A percentile compares a stretch with the other conserved stretches of the same genome.
Evolutionary conservation across 2,888 invertebrate genomes (phyloP).

Genomic region (Phalangium opilio): DNA sequence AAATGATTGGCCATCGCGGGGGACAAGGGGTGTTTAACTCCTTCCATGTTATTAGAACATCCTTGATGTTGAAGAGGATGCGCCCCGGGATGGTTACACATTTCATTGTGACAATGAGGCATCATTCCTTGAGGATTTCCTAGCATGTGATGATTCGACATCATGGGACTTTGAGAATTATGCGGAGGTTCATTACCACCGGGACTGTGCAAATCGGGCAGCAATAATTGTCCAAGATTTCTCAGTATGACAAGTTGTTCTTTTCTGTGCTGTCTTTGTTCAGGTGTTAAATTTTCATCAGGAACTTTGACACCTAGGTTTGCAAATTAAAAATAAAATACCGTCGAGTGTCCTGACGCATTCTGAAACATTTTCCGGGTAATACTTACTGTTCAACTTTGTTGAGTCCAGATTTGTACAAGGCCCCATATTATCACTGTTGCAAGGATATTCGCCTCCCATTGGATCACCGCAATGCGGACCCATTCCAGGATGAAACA

Average conservation of each 20-base stretch:
- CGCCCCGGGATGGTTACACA: conserved; percentile 19
- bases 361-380: too few relatives aligned
- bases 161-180: conserved; percentile 2
- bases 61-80: conserved; percentile 6
- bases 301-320: conserved; percentile 68
- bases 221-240: conserved; percentile 83
- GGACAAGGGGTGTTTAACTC: conserved; percentile 9
- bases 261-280: conserved; percentile 84
- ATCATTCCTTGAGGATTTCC: conserved; percentile 14
- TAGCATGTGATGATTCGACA: conserved; percentile 15
- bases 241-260: conserved; percentile 77
- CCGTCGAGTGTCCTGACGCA: too few relatives aligned
- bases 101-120: conserved; percentile 12
- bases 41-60: conserved; percentile 12
- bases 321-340: not conserved
- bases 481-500: conserved; percentile 24
- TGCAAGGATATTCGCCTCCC: not conserved
- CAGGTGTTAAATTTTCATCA: conserved; percentile 89
- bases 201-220: conserved; percentile 46
- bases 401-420: not conserved
- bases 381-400: too few relatives aligned
- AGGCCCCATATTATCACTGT: conserved; percentile 5
- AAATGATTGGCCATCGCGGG: conserved; percentile 2
- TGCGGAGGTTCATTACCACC: not conserved
- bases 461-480: conserved; percentile 33